These are phyloP conservation scores for Antechinus flavipes DNA, from an alignment of 2,113 vertebrate species.

Conservation along the genomic window DNA sequence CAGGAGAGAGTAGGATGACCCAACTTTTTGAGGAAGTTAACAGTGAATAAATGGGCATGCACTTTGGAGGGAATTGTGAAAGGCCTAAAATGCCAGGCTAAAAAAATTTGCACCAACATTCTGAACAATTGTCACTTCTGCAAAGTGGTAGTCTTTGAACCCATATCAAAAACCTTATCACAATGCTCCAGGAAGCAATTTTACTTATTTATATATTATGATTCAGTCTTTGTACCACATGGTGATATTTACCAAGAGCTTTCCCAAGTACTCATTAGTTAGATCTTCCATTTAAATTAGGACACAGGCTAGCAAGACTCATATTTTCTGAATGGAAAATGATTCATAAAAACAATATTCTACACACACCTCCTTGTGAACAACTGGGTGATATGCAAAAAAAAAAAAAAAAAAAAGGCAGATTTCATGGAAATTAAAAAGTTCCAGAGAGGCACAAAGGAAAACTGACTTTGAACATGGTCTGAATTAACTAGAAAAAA, in stretches of 20 bases:
- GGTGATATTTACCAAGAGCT: background rate
- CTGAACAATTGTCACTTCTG: background rate
- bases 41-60: background rate
- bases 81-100: background rate
- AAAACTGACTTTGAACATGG: background rate
- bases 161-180: slow-evolving; percentile 26
- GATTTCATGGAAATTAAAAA: background rate
- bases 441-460: background rate
- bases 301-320: background rate
- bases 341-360: too few relatives aligned
- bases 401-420: background rate
- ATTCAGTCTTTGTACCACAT: background rate
- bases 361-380: background rate
- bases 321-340: background rate
- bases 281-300: slow-evolving; percentile 19
- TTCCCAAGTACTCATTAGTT: slow-evolving; percentile 5
- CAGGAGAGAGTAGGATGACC: background rate
- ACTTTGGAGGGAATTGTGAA: background rate
- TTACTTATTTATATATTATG: slow-evolving; percentile 57
- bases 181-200: slow-evolving; percentile 50
- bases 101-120: background rate
- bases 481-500: background rate
- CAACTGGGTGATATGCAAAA: background rate
- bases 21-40: background rate
- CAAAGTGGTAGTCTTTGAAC: slow-evolving; percentile 24